Base-by-base conservation (phyloP, 2,888 invertebrate species). In the Spilosoma lubricipeda region DNA sequence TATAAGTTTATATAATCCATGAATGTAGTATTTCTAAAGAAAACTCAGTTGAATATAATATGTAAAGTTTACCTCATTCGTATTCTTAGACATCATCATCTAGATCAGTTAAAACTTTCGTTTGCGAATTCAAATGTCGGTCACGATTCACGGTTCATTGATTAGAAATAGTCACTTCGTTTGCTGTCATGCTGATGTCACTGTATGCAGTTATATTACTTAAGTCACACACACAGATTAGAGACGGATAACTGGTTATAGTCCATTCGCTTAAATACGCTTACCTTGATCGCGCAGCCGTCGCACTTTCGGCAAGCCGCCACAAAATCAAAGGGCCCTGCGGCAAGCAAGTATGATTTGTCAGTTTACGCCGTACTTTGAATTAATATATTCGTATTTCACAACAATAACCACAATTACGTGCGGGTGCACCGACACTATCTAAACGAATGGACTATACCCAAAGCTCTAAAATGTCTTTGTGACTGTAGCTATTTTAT, bases 241-340 rank as follows among this genome's bases (percentile, higher is more conserved):
- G 63, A 56, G 42, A 72, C 63, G 33, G 70, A 68, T 65, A 18
- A 8, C 56, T 63, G 27, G 74, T 82, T 77, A n/a, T n/a, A n/a
- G n/a, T n/a, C n/a, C n/a, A n/a, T n/a, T n/a, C n/a, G n/a, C n/a
- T n/a, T n/a, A n/a, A n/a, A n/a, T n/a, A n/a, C n/a, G n/a, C n/a
- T n/a, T n/a, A n/a, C n/a, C n/a, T n/a, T n/a, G n/a, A n/a, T n/a
- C n/a, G n/a, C n/a, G n/a, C n/a, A n/a, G n/a, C n/a, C n/a, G n/a
- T n/a, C n/a, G n/a, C n/a, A n/a, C n/a, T n/a, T n/a, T n/a, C n/a
- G n/a, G n/a, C n/a, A n/a, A n/a, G n/a, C n/a, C n/a, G n/a, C n/a
- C n/a, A n/a, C n/a, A n/a, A n/a, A n/a, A n/a, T n/a, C n/a, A n/a
- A n/a, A n/a, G n/a, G n/a, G n/a, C n/a, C n/a, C n/a, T n/a, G n/a